Evolutionary conservation across 2,888 invertebrate genomes (phyloP).

Genomic region (Paralinhomoeus sp.): DNA sequence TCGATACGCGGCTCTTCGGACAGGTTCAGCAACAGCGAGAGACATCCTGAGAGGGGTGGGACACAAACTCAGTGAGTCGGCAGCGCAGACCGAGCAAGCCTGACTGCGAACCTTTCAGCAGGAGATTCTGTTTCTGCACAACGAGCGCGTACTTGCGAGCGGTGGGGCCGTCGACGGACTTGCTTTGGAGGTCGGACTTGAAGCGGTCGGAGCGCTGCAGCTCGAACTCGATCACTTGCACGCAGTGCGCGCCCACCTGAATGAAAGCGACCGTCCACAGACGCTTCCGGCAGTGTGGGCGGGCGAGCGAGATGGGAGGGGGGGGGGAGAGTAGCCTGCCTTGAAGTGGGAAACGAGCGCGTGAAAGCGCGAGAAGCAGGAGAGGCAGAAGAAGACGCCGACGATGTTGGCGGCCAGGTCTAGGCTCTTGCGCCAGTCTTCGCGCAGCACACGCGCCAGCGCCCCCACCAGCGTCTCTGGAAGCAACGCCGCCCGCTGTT

Average conservation of each 20-base stretch:
- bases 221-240: constrained; percentile 88
- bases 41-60: constrained; percentile 49
- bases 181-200: constrained; percentile 34
- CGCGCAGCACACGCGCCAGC: constrained; percentile 71
- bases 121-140: constrained; percentile 73
- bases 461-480: constrained; percentile 69
- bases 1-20: constrained; percentile 83
- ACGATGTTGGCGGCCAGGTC: constrained; percentile 87
- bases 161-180: constrained; percentile 33
- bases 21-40: constrained; percentile 74
- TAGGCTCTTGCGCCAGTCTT: constrained; percentile 89
- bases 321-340: constrained; percentile 33
- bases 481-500: constrained; percentile 9
- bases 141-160: constrained; percentile 51
- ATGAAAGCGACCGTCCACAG: background rate
- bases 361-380: constrained; percentile 81
- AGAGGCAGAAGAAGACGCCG: constrained; percentile 88
- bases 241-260: constrained; percentile 57
- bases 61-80: background rate
- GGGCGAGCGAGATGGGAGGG: too few species aligned
- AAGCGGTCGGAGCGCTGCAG: constrained; percentile 74
- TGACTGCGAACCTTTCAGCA: constrained; percentile 40
- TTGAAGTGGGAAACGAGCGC: constrained; percentile 80
- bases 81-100: background rate
- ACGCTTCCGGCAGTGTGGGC: too few species aligned